Evolutionary conservation across 2,888 invertebrate species (phyloP), one percentile per base, ranked within the genome.

Genomic region (Branchipolynoe longqiensis): DNA sequence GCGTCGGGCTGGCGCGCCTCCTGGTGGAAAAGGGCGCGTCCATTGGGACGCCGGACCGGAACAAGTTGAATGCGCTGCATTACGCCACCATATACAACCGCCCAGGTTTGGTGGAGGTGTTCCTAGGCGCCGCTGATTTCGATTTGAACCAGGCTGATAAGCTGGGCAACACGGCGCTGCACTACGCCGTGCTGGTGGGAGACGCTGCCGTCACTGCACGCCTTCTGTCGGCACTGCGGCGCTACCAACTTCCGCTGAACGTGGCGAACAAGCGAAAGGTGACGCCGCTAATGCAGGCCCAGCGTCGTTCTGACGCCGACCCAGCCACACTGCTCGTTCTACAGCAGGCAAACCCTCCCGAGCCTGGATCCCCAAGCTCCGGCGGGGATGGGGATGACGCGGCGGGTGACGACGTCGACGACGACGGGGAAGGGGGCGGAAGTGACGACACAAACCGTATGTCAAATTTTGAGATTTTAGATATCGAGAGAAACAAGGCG

Each of bases 151-250:
- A 90, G 74, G 86, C 86, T 0, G 93, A 93, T 86, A 89, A 87
- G 85, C 86, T 88, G 54, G 93, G 93, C 6, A 93, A 93, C 87
- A 92, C 93, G 0, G 91, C 92, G 0, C 89, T 93, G 31, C 93
- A 93, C 87, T 93, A 92, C 85, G 91, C 92, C 0, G 92, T 90
- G 1, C 86, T 88, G 73, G 85, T 89, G 0, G 92, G 92, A 25
- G 91, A 91, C 86, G 64, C 86, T 2, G 85, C 86, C 4, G 86
- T 92, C n/a, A 89, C 90, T 0, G 82, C 87, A 40, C 86, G 90
- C 0, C 82, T 93, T 40, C 88, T 90, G 8, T 56, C 40, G 4
- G 64, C 83, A 38, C 38, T 89, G 38, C 28, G 4, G 18, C 82
- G 85, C 14, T 89, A 87, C 59, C 38, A 78, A 14, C 48, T 86